A percentile compares a stretch with the other conserved stretches of the same genome.
phyloP scores from a whole-genome alignment of 2,888 invertebrate genomes.

The Drosophila melanosoma region DNA sequence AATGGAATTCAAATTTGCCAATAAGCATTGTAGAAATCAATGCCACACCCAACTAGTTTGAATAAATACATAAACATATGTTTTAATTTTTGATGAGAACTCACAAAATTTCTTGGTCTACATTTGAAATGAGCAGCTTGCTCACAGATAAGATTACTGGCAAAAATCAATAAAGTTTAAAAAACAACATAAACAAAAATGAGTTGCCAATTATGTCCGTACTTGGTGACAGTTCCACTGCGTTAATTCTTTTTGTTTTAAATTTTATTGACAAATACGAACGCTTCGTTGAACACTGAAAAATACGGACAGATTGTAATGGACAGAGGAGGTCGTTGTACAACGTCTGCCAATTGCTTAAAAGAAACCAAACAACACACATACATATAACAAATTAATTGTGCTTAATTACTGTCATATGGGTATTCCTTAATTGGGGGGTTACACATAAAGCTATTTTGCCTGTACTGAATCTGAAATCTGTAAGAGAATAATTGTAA shows the following conservation, averaged over 20 bases:
- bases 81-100: not conserved
- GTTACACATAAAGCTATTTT: not conserved
- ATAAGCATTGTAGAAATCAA: not conserved
- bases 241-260: slow-evolving; percentile 53
- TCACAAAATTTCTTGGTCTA: not conserved
- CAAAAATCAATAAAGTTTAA: slow-evolving; percentile 9
- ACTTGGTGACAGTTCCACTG: slow-evolving; percentile 64
- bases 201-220: slow-evolving; percentile 50
- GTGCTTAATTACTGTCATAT: slow-evolving; percentile 18
- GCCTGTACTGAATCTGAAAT: not conserved
- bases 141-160: not conserved
- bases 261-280: slow-evolving; percentile 23
- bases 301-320: slow-evolving; percentile 4
- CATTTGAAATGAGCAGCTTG: not conserved
- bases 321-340: slow-evolving; percentile 15
- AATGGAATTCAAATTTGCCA: not conserved
- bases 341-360: slow-evolving; percentile 17
- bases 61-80: slow-evolving; percentile 1
- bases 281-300: slow-evolving; percentile 38
- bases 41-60: slow-evolving; percentile 2
- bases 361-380: not conserved
- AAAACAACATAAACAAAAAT: not conserved
- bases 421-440: slow-evolving; percentile 1
- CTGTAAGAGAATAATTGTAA: slow-evolving; percentile 1
- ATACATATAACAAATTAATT: slow-evolving; percentile 6